Conservation (phyloP, 2,113 vertebrate species). For the Narcine bancroftii region DNA sequence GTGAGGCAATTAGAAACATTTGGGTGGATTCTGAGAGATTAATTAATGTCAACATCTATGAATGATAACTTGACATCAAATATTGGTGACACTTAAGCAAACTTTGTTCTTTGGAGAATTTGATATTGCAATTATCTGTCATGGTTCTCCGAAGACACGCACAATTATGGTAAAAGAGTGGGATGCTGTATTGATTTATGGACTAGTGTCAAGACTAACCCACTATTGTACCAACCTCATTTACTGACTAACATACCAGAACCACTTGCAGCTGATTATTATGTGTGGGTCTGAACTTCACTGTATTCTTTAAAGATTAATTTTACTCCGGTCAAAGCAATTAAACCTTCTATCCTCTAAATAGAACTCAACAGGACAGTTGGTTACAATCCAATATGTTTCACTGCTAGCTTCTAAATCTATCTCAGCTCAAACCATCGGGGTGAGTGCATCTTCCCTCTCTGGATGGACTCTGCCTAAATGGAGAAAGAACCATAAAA, state of each 20-base stretch:
- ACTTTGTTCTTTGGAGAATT: neutral
- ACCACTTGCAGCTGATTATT: neutral
- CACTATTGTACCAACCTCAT: neutral
- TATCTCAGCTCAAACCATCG: neutral
- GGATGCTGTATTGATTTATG: neutral
- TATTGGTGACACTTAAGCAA: slow-evolving; percentile 30
- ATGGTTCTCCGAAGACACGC: neutral
- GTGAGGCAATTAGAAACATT: neutral
- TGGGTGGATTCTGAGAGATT: neutral
- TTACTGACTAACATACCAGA: neutral
- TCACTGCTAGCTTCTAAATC: neutral
- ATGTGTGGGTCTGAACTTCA: neutral
- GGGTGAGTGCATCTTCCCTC: neutral
- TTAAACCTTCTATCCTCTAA: neutral
- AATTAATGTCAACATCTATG: neutral
- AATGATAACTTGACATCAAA: slow-evolving; percentile 16
- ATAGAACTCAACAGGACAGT: neutral
- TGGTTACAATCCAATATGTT: neutral
- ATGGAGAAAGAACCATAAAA: neutral
- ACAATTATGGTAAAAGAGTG: neutral
- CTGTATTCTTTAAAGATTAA: neutral
- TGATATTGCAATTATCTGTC: slow-evolving; percentile 20
- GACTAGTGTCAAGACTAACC: neutral
- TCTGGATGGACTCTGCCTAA: neutral
- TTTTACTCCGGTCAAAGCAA: neutral